phyloP scores from a whole-genome alignment of 53 echinoderm and acorn worm genomes.

The Arbacia lixula region DNA sequence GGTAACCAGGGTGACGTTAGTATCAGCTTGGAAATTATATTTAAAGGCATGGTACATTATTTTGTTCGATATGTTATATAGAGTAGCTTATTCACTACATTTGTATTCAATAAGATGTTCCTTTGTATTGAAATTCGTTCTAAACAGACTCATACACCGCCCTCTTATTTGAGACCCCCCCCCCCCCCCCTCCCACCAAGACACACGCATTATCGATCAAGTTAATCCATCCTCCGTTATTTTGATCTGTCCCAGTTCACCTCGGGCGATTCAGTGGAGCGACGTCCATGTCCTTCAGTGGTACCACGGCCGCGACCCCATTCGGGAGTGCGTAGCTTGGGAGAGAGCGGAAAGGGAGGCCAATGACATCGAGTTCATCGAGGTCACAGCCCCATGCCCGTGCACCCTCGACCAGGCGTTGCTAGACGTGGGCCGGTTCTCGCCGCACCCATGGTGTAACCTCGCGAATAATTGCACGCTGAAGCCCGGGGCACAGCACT shows the following conservation, averaged over 20 bases:
- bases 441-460: constrained; percentile 67
- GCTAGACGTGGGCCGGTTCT: constrained; percentile 69
- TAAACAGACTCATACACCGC: too few relatives aligned
- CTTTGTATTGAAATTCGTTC: too few relatives aligned
- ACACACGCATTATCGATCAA: too few relatives aligned
- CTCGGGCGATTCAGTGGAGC: constrained; percentile 45
- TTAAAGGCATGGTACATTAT: too few relatives aligned
- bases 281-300: constrained; percentile 70
- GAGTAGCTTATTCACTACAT: too few relatives aligned
- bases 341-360: not conserved
- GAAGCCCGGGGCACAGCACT: constrained; percentile 68
- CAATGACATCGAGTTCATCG: not conserved
- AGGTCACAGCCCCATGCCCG: constrained; percentile 60
- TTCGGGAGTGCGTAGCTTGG: constrained; percentile 43
- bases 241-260: not conserved
- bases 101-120: too few relatives aligned
- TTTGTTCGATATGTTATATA: too few relatives aligned
- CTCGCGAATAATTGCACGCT: constrained; percentile 47
- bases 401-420: constrained; percentile 74
- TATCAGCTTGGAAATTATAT: too few relatives aligned
- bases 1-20: too few relatives aligned
- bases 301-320: constrained; percentile 14
- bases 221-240: too few relatives aligned
- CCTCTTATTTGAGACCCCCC: too few relatives aligned
- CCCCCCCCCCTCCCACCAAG: too few relatives aligned